phyloP scores from a whole-genome alignment of 1,140 invertebrate genomes.

The Drosophila erecta region DNA sequence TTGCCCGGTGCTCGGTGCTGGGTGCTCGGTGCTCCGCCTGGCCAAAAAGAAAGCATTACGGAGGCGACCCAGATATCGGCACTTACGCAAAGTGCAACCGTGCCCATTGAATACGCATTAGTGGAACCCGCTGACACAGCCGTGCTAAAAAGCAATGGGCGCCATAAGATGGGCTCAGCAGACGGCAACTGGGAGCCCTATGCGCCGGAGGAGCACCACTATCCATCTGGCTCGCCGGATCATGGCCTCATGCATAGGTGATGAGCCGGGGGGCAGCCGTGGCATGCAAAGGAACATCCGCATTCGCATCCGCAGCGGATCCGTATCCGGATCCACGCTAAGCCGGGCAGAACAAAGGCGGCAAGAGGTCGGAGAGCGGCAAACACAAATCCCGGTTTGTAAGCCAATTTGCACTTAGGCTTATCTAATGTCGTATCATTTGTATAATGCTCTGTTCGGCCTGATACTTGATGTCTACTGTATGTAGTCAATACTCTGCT shows the following conservation, averaged over 20 bases:
- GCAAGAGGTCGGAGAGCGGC: conserved; percentile 5
- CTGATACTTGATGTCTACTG: conserved; percentile 77
- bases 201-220: conserved; percentile 4
- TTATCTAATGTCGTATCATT: conserved; percentile 85
- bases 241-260: conserved; percentile 38
- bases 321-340: conserved; percentile 10
- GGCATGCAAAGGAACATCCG: conserved; percentile 34
- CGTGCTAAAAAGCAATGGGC: conserved; percentile 61
- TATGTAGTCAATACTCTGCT: conserved; percentile 49
- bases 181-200: conserved; percentile 5
- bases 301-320: not conserved
- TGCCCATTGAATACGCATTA: conserved; percentile 40
- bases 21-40: not conserved
- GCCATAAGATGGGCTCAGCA: conserved; percentile 33
- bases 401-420: conserved; percentile 85
- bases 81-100: conserved; percentile 1
- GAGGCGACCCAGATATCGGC: conserved; percentile 28
- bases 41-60: conserved; percentile 32
- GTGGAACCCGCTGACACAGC: not conserved
- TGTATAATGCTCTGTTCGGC: conserved; percentile 83
- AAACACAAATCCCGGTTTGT: conserved; percentile 84
- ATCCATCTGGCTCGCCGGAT: conserved; percentile 11
- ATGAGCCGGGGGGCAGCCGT: conserved; percentile 11
- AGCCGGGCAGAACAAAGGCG: conserved; percentile 19
- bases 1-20: not conserved